Base-by-base conservation (phyloP, 2,797 vertebrate species). In the Poeciliopsis infans region DNA sequence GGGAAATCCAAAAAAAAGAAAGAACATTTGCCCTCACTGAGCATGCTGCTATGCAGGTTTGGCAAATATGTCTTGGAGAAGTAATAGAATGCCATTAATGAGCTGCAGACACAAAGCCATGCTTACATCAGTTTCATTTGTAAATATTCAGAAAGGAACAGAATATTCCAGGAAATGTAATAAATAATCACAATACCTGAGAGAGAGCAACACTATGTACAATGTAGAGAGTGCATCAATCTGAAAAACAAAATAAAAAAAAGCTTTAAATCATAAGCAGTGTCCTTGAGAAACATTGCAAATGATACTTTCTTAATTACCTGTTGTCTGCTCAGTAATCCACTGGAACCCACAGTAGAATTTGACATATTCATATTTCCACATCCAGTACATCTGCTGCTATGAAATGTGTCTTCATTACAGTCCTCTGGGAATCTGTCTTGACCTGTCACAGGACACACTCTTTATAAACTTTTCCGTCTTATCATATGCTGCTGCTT, bases 131-230 rank as follows among this genome's bases (percentile, higher is more conserved):
- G 20, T 51, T 23, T 51, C 23, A 23, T 23, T 23, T 23, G 1
- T 1, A 51, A 8, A 23, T 51, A 23, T 23, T 20, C 18, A 51
- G 16, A 20, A 7, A 20, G 7, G 7, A 20, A 49, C 47, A 20
- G 47, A 51, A 51, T 51, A 71, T 43, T 64, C 0, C 61, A 39
- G 15, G 2, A 49, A n/a, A 69, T n/a, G 47, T 6, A 46, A n/a
- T 49, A 23, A 83, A 8, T 13, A 80, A 83, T 55, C 11, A 20
- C 46, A 16, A 90, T 93, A 96, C 96, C 96, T 96, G 77, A 87
- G 83, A 78, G 85, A 89, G 2, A 96, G 93, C 4, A 88, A 81
- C 18, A 73, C 88, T 45, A 95, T 47, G 82, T 96, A 96, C 46
- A 93, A 82, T 0, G n/a, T 79, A 25, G 93, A 92, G 7, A 96